Evolutionary conservation across 2,113 vertebrate genomes (phyloP), one percentile per base, ranked within the genome.

Genomic region (Axis porcinus): DNA sequence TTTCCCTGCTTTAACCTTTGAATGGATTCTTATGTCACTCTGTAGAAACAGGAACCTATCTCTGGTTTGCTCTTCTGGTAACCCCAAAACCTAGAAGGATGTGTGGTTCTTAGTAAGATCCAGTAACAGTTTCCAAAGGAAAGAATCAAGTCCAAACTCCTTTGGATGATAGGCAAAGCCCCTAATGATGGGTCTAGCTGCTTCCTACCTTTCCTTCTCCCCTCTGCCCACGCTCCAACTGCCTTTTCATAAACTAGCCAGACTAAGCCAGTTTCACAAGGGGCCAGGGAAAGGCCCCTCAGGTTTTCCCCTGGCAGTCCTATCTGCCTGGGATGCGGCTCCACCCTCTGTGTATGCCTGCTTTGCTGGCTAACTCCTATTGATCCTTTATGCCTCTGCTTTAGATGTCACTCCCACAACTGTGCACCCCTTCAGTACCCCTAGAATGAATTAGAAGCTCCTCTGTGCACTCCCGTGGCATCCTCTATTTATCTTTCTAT

Each of bases 121-220:
- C 82, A 40, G 30, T n/a, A 60, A 85, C 21, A 86, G 50, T 91
- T 94, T 90, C 76, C 70, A 21, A 88, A 96, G 54, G n/a, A 86
- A 70, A 17, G 60, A 78, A 52, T 58, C 7, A 58, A 64, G 47
- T 36, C 40, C 25, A 60, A 40, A 81, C 25, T 86, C 50, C 30
- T 64, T 64, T 90, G n/a, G 25, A 28, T 88, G 86, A 54, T 58
- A 40, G 0, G 15, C 3, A 60, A 70, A 45, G 13, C 14, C 7
- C 28, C 36, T 76, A 25, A 12, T 21, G 47, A 11, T 16, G 50
- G 28, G 17, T 45, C 47, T 1, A 15, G 47, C 33, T 11, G n/a
- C 86, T 23, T 25, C 2, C 43, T 64, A 28, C 27, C 21, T 79
- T 50, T 74, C 28, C 0, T 2, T 25, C 45, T 76, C 47, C 64